A percentile compares a stretch with the other conserved stretches of the same genome.
Conservation (phyloP, 1,140 invertebrate genomes). For the Dendrolimus kikuchii region DNA sequence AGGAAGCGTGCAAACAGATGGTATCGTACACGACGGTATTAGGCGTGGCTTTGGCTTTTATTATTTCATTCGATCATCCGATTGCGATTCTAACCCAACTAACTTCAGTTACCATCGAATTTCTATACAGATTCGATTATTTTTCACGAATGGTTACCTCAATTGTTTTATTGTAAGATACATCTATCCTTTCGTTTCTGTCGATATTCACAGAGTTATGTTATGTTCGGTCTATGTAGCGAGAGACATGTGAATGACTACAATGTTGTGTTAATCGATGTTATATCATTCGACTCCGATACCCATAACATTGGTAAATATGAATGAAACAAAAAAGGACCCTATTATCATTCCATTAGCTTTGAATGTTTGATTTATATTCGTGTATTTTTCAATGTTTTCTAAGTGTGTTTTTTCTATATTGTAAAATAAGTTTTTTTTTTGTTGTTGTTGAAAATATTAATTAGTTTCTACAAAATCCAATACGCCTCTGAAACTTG, state of each 20-base stretch:
- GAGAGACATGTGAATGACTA: slow-evolving; percentile 47
- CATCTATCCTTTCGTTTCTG: slow-evolving; percentile 36
- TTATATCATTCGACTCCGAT: slow-evolving; percentile 42
- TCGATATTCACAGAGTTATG: slow-evolving; percentile 42
- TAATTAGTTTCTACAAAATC: not conserved
- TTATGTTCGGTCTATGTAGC: slow-evolving; percentile 63
- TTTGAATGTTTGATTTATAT: slow-evolving; percentile 55
- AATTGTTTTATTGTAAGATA: slow-evolving; percentile 36
- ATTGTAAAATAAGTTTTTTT: slow-evolving; percentile 28
- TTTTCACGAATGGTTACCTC: slow-evolving; percentile 11
- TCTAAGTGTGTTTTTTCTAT: slow-evolving; percentile 42
- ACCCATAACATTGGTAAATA: slow-evolving; percentile 29
- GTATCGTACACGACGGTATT: slow-evolving; percentile 78
- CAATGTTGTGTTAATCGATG: slow-evolving; percentile 34
- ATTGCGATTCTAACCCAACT: slow-evolving; percentile 64
- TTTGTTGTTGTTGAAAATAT: slow-evolving; percentile 12
- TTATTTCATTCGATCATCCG: slow-evolving; percentile 62
- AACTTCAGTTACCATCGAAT: slow-evolving; percentile 50
- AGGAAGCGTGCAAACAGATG: slow-evolving; percentile 86
- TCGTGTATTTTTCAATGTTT: slow-evolving; percentile 41
- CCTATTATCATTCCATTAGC: slow-evolving; percentile 49
- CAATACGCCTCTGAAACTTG: slow-evolving; percentile 17
- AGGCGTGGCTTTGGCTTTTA: slow-evolving; percentile 71
- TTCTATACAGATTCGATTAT: slow-evolving; percentile 42
- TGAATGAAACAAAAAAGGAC: slow-evolving; percentile 18